Conservation (phyloP, 2,113 vertebrate species). For the Notothenia rossii region DNA sequence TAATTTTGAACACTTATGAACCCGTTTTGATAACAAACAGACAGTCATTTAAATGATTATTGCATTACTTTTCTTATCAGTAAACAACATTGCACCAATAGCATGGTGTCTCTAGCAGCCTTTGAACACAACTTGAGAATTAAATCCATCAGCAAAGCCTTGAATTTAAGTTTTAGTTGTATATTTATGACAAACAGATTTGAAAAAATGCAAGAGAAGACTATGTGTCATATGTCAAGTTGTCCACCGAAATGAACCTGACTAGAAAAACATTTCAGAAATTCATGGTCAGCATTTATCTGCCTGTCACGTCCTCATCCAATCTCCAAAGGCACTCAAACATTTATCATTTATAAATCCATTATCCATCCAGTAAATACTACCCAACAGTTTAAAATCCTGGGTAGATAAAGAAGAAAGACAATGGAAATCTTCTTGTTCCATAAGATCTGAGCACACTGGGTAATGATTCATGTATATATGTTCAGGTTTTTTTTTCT, state of each 20-base stretch:
- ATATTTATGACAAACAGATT: not conserved
- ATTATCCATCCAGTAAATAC: constrained; percentile 48
- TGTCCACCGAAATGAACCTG: not conserved
- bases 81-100: not conserved
- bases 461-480: constrained; percentile 18
- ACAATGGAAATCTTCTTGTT: constrained; percentile 32
- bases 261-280: not conserved
- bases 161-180: too few species aligned
- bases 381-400: constrained; percentile 28
- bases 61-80: not conserved
- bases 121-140: not conserved
- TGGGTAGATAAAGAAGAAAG: constrained; percentile 22
- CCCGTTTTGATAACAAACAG: too few species aligned
- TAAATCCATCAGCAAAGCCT: not conserved
- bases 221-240: not conserved
- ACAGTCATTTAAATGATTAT: not conserved
- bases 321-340: not conserved
- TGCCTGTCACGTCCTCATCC: constrained; percentile 16
- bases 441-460: not conserved
- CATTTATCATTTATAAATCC: constrained; percentile 48
- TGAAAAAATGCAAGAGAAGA: not conserved
- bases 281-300: constrained; percentile 2
- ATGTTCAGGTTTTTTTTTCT: not conserved
- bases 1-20: too few species aligned
- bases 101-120: not conserved